Base-by-base conservation (phyloP, 2,888 invertebrate genomes). In the Agriotes lineatus region DNA sequence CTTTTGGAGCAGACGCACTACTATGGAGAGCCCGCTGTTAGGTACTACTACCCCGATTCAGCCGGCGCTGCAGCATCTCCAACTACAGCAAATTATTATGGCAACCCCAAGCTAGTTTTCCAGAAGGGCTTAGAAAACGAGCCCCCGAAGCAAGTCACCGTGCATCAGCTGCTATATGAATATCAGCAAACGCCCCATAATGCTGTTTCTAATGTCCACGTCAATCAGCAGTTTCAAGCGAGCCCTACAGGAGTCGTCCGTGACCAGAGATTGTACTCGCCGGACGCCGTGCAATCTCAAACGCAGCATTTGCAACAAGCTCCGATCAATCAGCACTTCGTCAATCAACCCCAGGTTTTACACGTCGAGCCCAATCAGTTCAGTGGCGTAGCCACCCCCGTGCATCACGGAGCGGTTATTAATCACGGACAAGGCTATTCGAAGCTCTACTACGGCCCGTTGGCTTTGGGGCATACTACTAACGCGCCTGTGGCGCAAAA, bases 151-250 rank as follows among this genome's bases (percentile, higher is more conserved):
- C 79, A 75, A 70, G 77, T 80, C n/a, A 76, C 79, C 12, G 77
- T 80, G n/a, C 80, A 82, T 70, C 80, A 81, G 73, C 78, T 81
- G 6, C 69, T 80, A 9, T 81, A 82, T 71, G 81, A 81, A 70
- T 81, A 79, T 62, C 79, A 81, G 64, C 80, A 80, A 73, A 79
- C 80, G 0, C 80, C 81, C 12, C 77, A 77, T 9, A 80, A 80
- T 62, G 72, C 79, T 1, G 78, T 78, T n/a, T 78, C 79, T 0
- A 81, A 81, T 52, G 79, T 80, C 6, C 81, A 80, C 44, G 79
- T 82, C 2, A 78, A 79, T 60, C 80, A 79, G 69, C 72, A 75
- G 44, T 78, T 76, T 61, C 78, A 79, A 18, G 52, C 63, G 3
- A 22, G 30, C 6, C 64, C 64, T 2, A 39, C 35, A 18, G 35